Base-by-base conservation (phyloP, 1,140 invertebrate genomes). In the Marisa cornuarietis region DNA sequence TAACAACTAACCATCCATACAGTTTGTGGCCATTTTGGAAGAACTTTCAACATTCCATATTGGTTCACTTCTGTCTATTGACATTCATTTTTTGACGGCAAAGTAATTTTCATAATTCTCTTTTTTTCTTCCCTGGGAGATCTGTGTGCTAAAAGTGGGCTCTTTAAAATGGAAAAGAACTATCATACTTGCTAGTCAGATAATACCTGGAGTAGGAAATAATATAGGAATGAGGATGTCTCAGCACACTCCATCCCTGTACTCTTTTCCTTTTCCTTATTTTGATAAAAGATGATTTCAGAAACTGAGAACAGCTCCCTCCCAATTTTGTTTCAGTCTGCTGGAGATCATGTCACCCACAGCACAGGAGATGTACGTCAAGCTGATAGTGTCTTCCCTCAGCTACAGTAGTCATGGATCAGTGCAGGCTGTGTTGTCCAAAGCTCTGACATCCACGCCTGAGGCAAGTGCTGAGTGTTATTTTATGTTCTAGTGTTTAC, bases 331-430 rank as follows among this genome's bases (percentile, higher is more conserved):
- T 85, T 92, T 77, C 89, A 96, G 95, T 85, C 92, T 98, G 14
- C 92, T 95, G 83, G 93, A 95, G 82, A 89, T 98, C 74, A 95
- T 96, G 3, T 93, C 94, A n/a, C 93, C 93, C 18, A 96, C 96
- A 1, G 95, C 95, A 85, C 95, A 97, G 88, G 96, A 97, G 83
- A 95, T 95, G 86, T 98, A 98, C 88, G 94, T 97, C 0, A 98
- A 98, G 90, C 91, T 99, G 49, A 95, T 97, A 74, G 93, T 97
- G 31, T 97, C 97, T 0, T 95, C 95, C 84, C 91, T 99, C 76
- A 96, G 98, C 91, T 99, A 98, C 87, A 93, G 94, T 0, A 90
- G 93, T 66, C 94, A 95, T 84, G 94, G 94, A 1, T 92, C 93
- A 82, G 93, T 95, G 20, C 93, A 95, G 79, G 83, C 86, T 16